These are phyloP conservation scores for Meliscaeva auricollis DNA, from an alignment of 2,888 invertebrate genomes.

Conservation along the genomic window DNA sequence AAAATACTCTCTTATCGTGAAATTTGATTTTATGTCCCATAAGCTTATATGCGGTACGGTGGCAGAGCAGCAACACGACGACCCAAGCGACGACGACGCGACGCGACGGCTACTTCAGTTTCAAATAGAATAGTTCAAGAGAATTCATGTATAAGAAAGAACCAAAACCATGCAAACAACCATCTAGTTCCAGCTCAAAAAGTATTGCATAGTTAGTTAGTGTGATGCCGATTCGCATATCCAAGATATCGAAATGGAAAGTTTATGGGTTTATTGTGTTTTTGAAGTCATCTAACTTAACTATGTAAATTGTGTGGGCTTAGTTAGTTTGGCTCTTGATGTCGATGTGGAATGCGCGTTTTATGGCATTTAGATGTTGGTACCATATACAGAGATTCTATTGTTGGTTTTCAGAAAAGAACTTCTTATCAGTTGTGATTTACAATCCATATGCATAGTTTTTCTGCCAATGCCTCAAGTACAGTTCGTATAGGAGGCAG, in stretches of 20 bases:
- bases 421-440: constrained; percentile 65
- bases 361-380: constrained; percentile 11
- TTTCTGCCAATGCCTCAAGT: neutral
- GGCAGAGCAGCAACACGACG: constrained; percentile 13
- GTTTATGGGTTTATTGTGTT: constrained; percentile 76
- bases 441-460: constrained; percentile 32
- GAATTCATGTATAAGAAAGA: constrained; percentile 6
- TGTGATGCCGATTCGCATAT: constrained; percentile 30
- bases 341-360: constrained; percentile 15
- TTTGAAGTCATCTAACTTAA: constrained; percentile 21
- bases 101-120: neutral
- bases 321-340: constrained; percentile 6
- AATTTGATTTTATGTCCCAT: constrained; percentile 74
- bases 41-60: constrained; percentile 38
- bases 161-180: constrained; percentile 1
- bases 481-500: too few relatives aligned
- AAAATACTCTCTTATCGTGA: constrained; percentile 71
- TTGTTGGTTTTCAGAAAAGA: constrained; percentile 43
- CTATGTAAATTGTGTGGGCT: constrained; percentile 17
- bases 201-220: constrained; percentile 46
- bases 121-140: constrained; percentile 33
- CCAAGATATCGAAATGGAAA: constrained; percentile 72
- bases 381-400: constrained; percentile 34
- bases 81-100: constrained; percentile 47
- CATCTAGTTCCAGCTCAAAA: neutral